Evolutionary conservation across 2,113 vertebrate species (phyloP).

Genomic region (Tragelaphus imberbis): DNA sequence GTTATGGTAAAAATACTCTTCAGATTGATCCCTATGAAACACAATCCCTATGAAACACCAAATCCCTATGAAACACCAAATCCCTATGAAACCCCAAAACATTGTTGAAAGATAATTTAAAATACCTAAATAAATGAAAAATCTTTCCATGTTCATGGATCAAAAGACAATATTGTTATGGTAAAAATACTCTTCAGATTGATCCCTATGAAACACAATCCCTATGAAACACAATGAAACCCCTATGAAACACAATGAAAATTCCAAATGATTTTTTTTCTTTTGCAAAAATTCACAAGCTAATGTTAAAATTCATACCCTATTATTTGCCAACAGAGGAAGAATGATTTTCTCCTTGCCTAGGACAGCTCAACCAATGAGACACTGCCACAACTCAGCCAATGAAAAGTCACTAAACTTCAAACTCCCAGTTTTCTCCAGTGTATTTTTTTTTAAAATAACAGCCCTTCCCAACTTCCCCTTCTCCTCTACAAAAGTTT

Average conservation of each 20-base stretch:
- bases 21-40: background rate
- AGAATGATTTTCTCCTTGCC: background rate
- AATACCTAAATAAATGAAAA: slow-evolving; percentile 18
- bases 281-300: background rate
- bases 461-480: background rate
- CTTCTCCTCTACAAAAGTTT: background rate
- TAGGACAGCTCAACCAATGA: background rate
- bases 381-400: background rate
- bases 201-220: background rate
- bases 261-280: background rate
- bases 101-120: slow-evolving; percentile 1
- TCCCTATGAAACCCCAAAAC: slow-evolving; percentile 27
- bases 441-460: background rate
- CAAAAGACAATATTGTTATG: background rate
- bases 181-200: background rate
- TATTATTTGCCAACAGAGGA: background rate
- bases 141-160: background rate
- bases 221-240: too few species aligned
- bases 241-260: background rate
- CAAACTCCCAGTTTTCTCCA: background rate
- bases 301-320: slow-evolving; percentile 8
- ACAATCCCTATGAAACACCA: too few species aligned
- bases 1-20: background rate
- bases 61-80: too few species aligned
- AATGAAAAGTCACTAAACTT: background rate